Evolutionary conservation across 2,888 invertebrate species (phyloP).

Genomic region (Tuta absoluta): DNA sequence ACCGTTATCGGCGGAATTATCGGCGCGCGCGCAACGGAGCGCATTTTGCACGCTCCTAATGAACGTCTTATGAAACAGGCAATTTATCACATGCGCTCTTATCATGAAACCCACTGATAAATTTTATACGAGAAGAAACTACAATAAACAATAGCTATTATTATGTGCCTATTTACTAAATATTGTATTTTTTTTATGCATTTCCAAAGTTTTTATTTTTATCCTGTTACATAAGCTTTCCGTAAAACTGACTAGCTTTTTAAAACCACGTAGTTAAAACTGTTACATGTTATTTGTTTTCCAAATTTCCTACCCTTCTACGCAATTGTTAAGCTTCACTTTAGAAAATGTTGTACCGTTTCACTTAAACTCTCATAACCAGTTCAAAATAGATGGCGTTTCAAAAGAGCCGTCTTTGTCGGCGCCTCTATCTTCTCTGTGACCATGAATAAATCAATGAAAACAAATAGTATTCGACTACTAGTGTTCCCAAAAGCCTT

Average conservation of each 20-base stretch:
- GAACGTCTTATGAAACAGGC: constrained; percentile 80
- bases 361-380: constrained; percentile 70
- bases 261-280: constrained; percentile 22
- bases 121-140: constrained; percentile 70
- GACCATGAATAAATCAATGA: constrained; percentile 81
- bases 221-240: neutral
- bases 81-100: constrained; percentile 78
- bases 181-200: neutral
- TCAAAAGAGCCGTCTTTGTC: constrained; percentile 70
- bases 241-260: neutral
- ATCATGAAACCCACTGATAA: constrained; percentile 74
- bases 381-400: constrained; percentile 68
- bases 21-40: constrained; percentile 77
- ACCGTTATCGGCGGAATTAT: constrained; percentile 73
- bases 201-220: neutral
- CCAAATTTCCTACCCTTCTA: constrained; percentile 51
- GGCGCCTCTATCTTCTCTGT: constrained; percentile 70
- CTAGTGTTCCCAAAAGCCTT: constrained; percentile 74
- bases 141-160: constrained; percentile 66
- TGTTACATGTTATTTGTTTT: constrained; percentile 49
- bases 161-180: constrained; percentile 23
- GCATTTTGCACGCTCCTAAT: constrained; percentile 79
- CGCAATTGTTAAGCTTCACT: constrained; percentile 66
- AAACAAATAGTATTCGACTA: constrained; percentile 79
- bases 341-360: constrained; percentile 60